Conservation (phyloP, 2,797 vertebrate species). For the Tarsius wallacei region DNA sequence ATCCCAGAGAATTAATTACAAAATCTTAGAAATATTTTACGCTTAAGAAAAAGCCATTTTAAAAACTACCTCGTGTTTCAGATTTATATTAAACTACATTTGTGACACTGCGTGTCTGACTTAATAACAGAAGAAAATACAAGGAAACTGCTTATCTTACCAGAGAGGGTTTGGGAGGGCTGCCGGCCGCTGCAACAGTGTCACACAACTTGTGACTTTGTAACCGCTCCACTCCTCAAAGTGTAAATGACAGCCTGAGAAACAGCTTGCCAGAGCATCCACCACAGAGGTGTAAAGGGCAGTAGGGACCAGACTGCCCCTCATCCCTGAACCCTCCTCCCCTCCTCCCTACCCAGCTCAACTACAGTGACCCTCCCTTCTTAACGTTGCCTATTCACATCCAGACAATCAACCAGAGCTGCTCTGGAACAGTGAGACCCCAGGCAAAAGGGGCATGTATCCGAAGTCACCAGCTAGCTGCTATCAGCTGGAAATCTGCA, state of each 20-base stretch:
- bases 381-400: background rate
- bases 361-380: background rate
- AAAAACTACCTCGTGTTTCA: slow-evolving; percentile 36
- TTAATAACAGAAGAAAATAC: slow-evolving; percentile 21
- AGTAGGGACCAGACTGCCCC: background rate
- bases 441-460: background rate
- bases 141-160: background rate
- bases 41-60: slow-evolving; percentile 31
- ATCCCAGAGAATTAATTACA: slow-evolving; percentile 17
- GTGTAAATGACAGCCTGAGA: background rate
- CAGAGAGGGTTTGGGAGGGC: background rate
- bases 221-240: background rate
- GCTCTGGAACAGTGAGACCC: background rate
- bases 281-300: background rate
- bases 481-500: background rate
- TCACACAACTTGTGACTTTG: background rate
- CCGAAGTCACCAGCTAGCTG: background rate
- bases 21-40: slow-evolving; percentile 46
- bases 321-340: rapidly evolving
- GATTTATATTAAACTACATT: slow-evolving; percentile 27
- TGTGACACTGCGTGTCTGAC: slow-evolving; percentile 29
- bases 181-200: background rate
- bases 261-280: background rate
- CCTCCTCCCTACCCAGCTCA: background rate
- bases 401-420: background rate